Evolutionary conservation across 2,113 vertebrate genomes (phyloP), one percentile per base, ranked within the genome.

Genomic region (Poeciliopsis occidentalis): DNA sequence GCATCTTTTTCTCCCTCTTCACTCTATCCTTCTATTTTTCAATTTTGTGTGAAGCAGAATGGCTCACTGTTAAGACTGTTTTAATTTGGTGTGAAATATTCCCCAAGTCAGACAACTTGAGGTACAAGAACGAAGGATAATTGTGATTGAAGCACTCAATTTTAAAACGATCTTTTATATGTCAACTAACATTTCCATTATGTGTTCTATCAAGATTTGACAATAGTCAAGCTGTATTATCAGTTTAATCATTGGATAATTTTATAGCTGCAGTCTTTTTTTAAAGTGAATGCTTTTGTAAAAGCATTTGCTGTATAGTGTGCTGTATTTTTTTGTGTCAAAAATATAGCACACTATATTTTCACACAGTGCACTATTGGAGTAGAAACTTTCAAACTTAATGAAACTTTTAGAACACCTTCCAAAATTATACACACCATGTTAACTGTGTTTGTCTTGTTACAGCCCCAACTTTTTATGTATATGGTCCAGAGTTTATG

Each of bases 41-140:
- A 87, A 79, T 89, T 81, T 88, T 77, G 73, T 84, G 81, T 88
- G 92, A 91, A 86, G 81, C 69, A 75, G 69, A 79, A 70, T 60
- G 78, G 82, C 84, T 87, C 75, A 79, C 82, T 68, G 81, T 78
- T 84, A 60, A 75, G 71, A 67, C 87, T 76, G 85, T 80, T 85
- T 81, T 70, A 71, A 86, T 77, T 80, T 17, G 13, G 83, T 85
- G 78, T 88, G 87, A 87, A 85, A 88, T 86, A 75, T 88, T 64
- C 17, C 51, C 67, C 54, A 61, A 85, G 67, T 84, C 66, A 15
- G 73, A 77, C 75, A 77, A 80, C 84, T 86, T 80, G 80, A 83
- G 76, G 64, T 76, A 70, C 69, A 63, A 44, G 75, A 67, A 74
- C 77, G 54, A 37, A 74, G 65, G 57, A 39, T 75, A 67, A 70